These are phyloP conservation scores for Aphrocallistes beatrix DNA, from an alignment of 37 sponge, comb jelly and placozoan genomes.

Conservation along the genomic window DNA sequence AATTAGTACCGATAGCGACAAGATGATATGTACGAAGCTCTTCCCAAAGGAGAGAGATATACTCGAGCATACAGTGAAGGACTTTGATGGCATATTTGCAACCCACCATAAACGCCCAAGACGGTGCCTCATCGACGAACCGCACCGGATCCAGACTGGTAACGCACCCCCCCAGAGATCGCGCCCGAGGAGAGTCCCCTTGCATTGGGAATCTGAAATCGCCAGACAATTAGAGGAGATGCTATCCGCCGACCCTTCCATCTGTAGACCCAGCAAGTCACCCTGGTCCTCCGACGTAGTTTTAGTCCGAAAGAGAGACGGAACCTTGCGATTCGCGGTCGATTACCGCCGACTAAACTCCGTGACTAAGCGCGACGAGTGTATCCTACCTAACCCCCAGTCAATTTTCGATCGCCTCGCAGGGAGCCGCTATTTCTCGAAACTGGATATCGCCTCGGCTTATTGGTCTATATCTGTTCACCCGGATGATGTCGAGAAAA, in stretches of 20 bases:
- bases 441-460: too few relatives aligned
- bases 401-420: not conserved
- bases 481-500: too few relatives aligned
- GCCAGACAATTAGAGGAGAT: not conserved
- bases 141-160: conserved; percentile 17
- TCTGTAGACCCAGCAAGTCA: not conserved
- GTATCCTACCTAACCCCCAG: not conserved
- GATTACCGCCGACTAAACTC: not conserved
- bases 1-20: too few relatives aligned
- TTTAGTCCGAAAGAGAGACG: not conserved
- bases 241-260: not conserved
- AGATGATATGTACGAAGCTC: too few relatives aligned
- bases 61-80: too few relatives aligned
- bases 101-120: too few relatives aligned
- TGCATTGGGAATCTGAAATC: not conserved
- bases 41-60: too few relatives aligned
- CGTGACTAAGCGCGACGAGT: conserved; percentile 13
- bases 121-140: too few relatives aligned
- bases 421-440: too few relatives aligned
- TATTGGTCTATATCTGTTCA: too few relatives aligned
- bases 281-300: not conserved
- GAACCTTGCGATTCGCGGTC: not conserved
- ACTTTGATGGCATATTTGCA: too few relatives aligned
- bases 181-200: not conserved
- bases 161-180: not conserved